Evolutionary conservation across 2,797 vertebrate genomes (phyloP), one percentile per base, ranked within the genome.

Genomic region (Sebastes vulpes): DNA sequence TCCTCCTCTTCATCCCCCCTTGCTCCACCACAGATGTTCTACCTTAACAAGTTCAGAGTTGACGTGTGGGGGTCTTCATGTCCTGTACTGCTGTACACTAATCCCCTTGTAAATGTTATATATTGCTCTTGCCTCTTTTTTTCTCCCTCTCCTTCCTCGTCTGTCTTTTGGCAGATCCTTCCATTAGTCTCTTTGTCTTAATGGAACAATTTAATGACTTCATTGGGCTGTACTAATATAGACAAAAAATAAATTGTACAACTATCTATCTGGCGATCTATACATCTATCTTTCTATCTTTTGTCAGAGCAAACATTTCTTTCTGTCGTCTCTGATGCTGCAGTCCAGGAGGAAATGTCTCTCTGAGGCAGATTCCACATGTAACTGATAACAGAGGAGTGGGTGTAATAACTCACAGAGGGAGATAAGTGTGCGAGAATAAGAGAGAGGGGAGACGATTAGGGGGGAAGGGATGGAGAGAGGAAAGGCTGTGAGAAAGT

Each of bases 11-110:
- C 53, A 11, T n/a, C 32, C n/a, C 54, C 58, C 42, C 74, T 65
- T 25, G 32, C 80, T 70, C 57, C 31, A 71, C 64, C 79, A 87
- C 90, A 93, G 89, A 93, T 93, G 88, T 94, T 92, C 86, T 86
- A 90, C 89, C 87, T 88, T 90, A 90, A 91, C 85, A 87, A 91
- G 90, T 92, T 94, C 77, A 92, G 75, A 86, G 86, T 83, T 91
- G 82, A 84, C 56, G 53, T 93, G 81, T 75, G 78, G 75, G 82
- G 82, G 82, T 89, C 84, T 71, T 82, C 63, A 72, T 86, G 82
- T 88, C 72, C 81, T 81, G 70, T 77, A 83, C 82, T 74, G 77
- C 76, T 91, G 72, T 85, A 89, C 85, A 87, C 85, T 90, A 92
- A 91, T 91, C 81, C 82, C 77, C 82, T 86, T 89, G 77, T 90